Evolutionary conservation across 2,888 invertebrate genomes (phyloP).

Genomic region (Lymantria dispar): DNA sequence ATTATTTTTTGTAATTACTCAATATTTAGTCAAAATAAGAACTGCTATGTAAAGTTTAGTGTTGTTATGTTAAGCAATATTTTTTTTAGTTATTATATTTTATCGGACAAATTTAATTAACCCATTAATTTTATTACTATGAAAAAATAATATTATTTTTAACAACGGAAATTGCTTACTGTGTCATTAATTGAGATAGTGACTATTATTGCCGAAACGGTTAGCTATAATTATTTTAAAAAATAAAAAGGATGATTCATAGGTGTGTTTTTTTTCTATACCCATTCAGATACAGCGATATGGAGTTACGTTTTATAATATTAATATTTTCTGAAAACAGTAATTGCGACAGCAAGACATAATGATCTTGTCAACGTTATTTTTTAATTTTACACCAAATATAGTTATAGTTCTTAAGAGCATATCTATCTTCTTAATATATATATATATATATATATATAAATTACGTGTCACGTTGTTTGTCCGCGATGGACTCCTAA

Average conservation of each 20-base stretch:
- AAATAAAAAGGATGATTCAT: slow-evolving; percentile 82
- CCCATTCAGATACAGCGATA: not conserved
- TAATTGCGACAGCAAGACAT: too few relatives aligned
- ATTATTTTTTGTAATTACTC: slow-evolving; percentile 69
- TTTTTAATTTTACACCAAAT: too few relatives aligned
- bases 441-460: too few relatives aligned
- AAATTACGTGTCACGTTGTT: too few relatives aligned
- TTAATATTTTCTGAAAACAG: too few relatives aligned
- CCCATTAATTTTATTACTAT: slow-evolving; percentile 56
- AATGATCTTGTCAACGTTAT: too few relatives aligned
- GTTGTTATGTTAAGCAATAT: slow-evolving; percentile 70
- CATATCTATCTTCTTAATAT: too few relatives aligned
- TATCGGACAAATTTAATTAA: slow-evolving; percentile 68
- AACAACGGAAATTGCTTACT: slow-evolving; percentile 81
- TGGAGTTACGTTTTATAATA: too few relatives aligned
- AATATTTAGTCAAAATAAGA: slow-evolving; percentile 62
- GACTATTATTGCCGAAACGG: slow-evolving; percentile 80
- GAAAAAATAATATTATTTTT: slow-evolving; percentile 55
- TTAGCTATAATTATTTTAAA: slow-evolving; percentile 84
- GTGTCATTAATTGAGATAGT: slow-evolving; percentile 79
- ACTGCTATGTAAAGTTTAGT: slow-evolving; percentile 74
- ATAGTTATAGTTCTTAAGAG: too few relatives aligned
- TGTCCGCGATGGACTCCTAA: too few relatives aligned
- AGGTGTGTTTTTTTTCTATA: slow-evolving; percentile 54
- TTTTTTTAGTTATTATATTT: slow-evolving; percentile 56